A percentile compares a stretch with the other conserved stretches of the same genome.
Evolutionary conservation across 1,140 invertebrate genomes (phyloP).

Genomic region (Leptonema lineaticorne): DNA sequence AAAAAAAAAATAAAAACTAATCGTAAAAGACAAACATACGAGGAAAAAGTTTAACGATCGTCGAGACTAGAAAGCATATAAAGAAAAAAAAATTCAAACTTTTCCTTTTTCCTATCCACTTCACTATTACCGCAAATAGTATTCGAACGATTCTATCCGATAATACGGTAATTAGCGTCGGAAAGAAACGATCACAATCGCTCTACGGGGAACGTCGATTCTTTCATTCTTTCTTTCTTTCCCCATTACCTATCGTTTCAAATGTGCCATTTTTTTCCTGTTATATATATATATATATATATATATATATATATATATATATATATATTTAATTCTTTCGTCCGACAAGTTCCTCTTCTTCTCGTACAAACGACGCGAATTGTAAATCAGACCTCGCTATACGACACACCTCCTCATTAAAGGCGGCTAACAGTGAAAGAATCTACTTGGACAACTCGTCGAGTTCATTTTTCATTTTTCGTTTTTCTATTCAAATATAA

Average conservation of each 20-base stretch:
- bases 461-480: not conserved
- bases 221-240: not conserved
- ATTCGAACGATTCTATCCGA: not conserved
- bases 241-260: too few species aligned
- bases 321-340: too few species aligned
- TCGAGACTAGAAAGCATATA: too few species aligned
- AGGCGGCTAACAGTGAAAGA: not conserved
- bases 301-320: too few species aligned
- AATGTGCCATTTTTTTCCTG: too few species aligned
- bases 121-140: too few species aligned
- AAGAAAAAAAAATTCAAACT: not conserved
- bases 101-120: not conserved
- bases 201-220: conserved; percentile 6
- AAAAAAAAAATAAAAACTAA: too few species aligned
- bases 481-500: not conserved
- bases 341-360: not conserved
- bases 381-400: conserved; percentile 6
- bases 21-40: too few species aligned
- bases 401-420: conserved; percentile 10
- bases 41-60: too few species aligned
- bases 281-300: too few species aligned
- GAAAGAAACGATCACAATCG: conserved; percentile 13
- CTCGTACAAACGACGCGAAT: not conserved
- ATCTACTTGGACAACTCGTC: not conserved
- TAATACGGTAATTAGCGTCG: conserved; percentile 18